Percentiles rank a stretch among this genome's conserved stretches.
phyloP scores from a whole-genome alignment of 2,888 invertebrate species.

The Scaptomyza caliginosa region DNA sequence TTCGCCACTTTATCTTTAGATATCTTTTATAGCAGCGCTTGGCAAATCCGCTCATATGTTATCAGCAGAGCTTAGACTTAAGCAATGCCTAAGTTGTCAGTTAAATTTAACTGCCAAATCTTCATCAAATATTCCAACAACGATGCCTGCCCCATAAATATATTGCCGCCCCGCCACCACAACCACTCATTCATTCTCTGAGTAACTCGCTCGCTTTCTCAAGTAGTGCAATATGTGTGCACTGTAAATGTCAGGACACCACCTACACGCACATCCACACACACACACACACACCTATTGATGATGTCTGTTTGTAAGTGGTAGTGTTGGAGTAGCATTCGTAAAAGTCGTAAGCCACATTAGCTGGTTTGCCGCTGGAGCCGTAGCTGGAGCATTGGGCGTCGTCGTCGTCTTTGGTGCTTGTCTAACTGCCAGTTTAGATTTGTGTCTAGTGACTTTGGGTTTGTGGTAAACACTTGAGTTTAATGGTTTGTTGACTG shows the following conservation, averaged over 20 bases:
- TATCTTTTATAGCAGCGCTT: not conserved
- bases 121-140: constrained; percentile 45
- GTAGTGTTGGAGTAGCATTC: not conserved
- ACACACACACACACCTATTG: constrained; percentile 42
- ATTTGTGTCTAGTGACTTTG: constrained; percentile 77
- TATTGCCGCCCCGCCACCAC: not conserved
- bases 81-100: constrained; percentile 41
- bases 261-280: constrained; percentile 27
- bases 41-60: constrained; percentile 13
- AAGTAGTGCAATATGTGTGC: constrained; percentile 46
- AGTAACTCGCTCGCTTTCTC: constrained; percentile 38
- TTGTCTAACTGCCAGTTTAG: constrained; percentile 79
- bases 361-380: constrained; percentile 6
- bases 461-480: constrained; percentile 78
- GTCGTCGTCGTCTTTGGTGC: constrained; percentile 23
- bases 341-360: constrained; percentile 18
- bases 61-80: constrained; percentile 13
- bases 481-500: constrained; percentile 79
- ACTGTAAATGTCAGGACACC: constrained; percentile 35
- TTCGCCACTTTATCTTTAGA: not conserved
- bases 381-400: not conserved
- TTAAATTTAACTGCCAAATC: constrained; percentile 41
- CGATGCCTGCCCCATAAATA: constrained; percentile 35
- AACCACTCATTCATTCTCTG: not conserved
- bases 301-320: constrained; percentile 26